Evolutionary conservation across 2,888 invertebrate species (phyloP), one percentile per base, ranked within the genome.

Genomic region (Abrostola triplasia): DNA sequence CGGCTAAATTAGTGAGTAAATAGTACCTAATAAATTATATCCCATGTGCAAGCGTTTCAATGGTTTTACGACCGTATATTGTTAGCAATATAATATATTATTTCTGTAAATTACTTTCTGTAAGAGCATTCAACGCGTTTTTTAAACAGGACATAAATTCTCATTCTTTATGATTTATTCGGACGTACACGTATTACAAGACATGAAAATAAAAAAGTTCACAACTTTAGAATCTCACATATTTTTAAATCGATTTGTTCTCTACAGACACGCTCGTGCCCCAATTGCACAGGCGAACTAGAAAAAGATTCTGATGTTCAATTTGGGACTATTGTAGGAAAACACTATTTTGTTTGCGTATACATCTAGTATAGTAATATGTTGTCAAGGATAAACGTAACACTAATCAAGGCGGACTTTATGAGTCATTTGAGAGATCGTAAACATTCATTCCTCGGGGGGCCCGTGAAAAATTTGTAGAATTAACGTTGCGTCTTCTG

Each of bases 1-100:
- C 48, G 37, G 11, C 65, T 13, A 64, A 79, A 79, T 79, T 75
- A 79, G 68, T 55, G 47, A 64, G 64, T 57, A 67, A 65, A 54
- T 65, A 50, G 55, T 68, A 47, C 44, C 44, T 47, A 59, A 73
- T 70, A 69, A 68, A 74, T 74, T 58, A 76, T 62, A 73, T 63
- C 58, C 58, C 63, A 63, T 67, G 41, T 76, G 76, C 73, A 52
- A 59, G 38, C 62, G 53, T 47, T 72, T 59, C 42, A 67, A 75
- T 66, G 51, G 51, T 50, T 70, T 59, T 75, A 71, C 66, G 67
- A 55, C 41, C 51, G 36, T 44, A 13, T 59, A 47, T 65, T 58
- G 48, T 65, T 57, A 53, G 55, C 48, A 47, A 24, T 56, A 49
- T 53, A 36, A 57, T 75, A 51, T n/a, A 37, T 37, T 59, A 49